Percentiles rank a stretch among this genome's conserved stretches.
These are phyloP conservation scores for Syngnathus scovelli DNA, from an alignment of 2,113 vertebrate genomes.

Conservation along the genomic window DNA sequence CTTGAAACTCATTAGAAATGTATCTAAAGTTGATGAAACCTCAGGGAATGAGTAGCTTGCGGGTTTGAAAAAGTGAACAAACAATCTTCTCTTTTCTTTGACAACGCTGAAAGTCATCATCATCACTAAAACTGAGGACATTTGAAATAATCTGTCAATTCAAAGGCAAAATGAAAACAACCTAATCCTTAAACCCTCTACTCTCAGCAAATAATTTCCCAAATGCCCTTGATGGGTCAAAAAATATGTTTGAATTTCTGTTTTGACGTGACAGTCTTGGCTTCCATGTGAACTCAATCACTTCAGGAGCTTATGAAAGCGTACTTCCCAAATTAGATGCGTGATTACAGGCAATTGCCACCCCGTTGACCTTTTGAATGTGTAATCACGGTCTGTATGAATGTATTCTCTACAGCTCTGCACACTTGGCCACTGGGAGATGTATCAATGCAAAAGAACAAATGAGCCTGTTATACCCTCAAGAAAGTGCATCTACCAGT, in stretches of 20 bases:
- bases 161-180: slow-evolving; percentile 7
- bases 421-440: slow-evolving; percentile 2
- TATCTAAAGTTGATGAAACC: slow-evolving; percentile 13
- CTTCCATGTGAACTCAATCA: slow-evolving; percentile 14
- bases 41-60: slow-evolving; percentile 10
- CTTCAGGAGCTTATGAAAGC: slow-evolving; percentile 28
- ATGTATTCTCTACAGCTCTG: slow-evolving; percentile 24
- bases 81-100: slow-evolving; percentile 12
- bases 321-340: slow-evolving; percentile 31
- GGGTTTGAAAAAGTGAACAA: slow-evolving; percentile 22
- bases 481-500: background rate
- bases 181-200: background rate
- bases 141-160: slow-evolving; percentile 3
- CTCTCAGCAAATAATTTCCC: background rate
- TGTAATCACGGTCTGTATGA: slow-evolving; percentile 32
- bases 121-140: slow-evolving; percentile 16
- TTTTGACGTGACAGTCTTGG: slow-evolving; percentile 1
- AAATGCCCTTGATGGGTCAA: slow-evolving; percentile 6
- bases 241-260: slow-evolving; percentile 9
- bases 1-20: slow-evolving; percentile 15
- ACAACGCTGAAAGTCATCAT: slow-evolving; percentile 7
- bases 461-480: background rate
- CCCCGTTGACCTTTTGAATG: slow-evolving; percentile 38
- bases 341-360: slow-evolving; percentile 32
- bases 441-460: slow-evolving; percentile 4